Evolutionary conservation across 2,113 vertebrate genomes (phyloP).

Genomic region (Hyla sarda): DNA sequence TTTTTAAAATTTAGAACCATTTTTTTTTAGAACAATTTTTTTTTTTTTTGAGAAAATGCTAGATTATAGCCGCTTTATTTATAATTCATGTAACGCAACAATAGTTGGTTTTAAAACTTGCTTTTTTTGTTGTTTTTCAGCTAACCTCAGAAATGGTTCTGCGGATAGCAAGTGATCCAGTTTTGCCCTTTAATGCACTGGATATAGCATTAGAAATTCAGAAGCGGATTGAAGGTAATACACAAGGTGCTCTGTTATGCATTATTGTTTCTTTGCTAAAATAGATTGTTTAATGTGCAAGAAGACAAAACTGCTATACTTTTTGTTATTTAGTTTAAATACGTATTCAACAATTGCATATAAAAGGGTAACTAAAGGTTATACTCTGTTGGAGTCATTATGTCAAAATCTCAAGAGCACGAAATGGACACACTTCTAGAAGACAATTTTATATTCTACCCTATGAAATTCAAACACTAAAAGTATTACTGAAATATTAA

Average conservation of each 20-base stretch:
- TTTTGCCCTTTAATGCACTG: slow-evolving; percentile 90
- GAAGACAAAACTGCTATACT: background rate
- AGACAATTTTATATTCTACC: slow-evolving; percentile 5
- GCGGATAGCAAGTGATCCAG: slow-evolving; percentile 83
- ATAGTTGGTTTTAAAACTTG: background rate
- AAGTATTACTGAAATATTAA: slow-evolving; percentile 30
- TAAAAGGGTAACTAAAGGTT: slow-evolving; percentile 16
- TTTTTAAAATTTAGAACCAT: too few relatives aligned
- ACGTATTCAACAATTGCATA: slow-evolving; percentile 4
- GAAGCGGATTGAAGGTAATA: slow-evolving; percentile 91
- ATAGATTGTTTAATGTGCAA: background rate
- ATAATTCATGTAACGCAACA: background rate
- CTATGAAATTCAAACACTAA: slow-evolving; percentile 4
- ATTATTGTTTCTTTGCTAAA: slow-evolving; percentile 31
- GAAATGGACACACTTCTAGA: slow-evolving; percentile 7
- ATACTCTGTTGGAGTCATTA: background rate
- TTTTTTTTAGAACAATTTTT: too few relatives aligned
- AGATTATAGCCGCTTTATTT: background rate
- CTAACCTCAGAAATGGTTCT: slow-evolving; percentile 90
- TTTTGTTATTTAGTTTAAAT: slow-evolving; percentile 11
- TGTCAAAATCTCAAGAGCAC: background rate
- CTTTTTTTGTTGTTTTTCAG: slow-evolving; percentile 74
- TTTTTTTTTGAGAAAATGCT: background rate
- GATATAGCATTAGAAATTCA: slow-evolving; percentile 91
- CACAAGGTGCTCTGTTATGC: slow-evolving; percentile 17